Evolutionary conservation across 2,797 vertebrate species (phyloP), one percentile per base, ranked within the genome.

Genomic region (Philypnodon macrostomus): DNA sequence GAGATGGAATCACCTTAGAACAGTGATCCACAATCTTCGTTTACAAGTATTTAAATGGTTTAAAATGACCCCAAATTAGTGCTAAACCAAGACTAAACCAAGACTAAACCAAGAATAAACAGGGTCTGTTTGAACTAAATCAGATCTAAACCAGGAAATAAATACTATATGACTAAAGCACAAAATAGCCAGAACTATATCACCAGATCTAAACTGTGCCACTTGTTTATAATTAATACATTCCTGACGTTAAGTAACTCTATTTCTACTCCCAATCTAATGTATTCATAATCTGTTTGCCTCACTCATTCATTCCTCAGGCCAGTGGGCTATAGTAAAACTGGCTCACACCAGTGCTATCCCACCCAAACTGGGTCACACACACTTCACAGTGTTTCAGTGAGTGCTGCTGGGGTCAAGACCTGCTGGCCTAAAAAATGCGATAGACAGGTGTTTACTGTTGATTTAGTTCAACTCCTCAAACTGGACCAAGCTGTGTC

Each of bases 331-430:
- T 45, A n/a, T n/a, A 56, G 51, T 52, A 38, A 48, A 31, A 18
- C 50, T 57, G 44, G 47, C 50, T 53, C 40, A 31, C 45, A 59
- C 59, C n/a, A 11, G 14, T 57, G 45, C 55, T 62, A 70, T 63
- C 62, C 56, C 36, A 41, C 40, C 14, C 47, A 72, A 79, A 77
- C 70, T 80, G 75, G 79, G 75, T 83, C 79, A 77, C 56, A 47
- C 56, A 47, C 54, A 58, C 26, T 37, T 52, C 52, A 70, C 65
- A 61, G 59, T 53, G 60, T 60, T 63, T 27, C 24, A 47, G 30
- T 36, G 36, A 54, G 53, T 12, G 36, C 32, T 29, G 58, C 32
- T 29, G 58, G 58, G 67, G 60, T 71, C 8, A 6, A 29, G 48
- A 58, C 7, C 4, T 56, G 42, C 36, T 39, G 50, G 53, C 54